A percentile compares a stretch with the other conserved stretches of the same genome.
Conservation (phyloP, 2,113 vertebrate species). For the Periophthalmodon schlosseri region DNA sequence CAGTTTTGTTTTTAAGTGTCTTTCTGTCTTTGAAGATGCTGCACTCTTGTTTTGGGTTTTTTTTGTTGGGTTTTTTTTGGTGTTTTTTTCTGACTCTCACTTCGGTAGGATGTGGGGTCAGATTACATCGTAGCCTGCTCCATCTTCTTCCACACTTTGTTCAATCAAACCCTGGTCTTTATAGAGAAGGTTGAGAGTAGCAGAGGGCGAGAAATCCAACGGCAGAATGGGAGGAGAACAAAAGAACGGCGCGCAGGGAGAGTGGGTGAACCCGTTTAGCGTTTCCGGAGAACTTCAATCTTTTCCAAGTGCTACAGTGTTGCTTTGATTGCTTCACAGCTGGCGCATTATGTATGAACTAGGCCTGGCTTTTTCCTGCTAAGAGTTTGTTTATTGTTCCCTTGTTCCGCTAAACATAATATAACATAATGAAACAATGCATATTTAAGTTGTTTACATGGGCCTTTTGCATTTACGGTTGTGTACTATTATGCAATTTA, state of each 20-base stretch:
- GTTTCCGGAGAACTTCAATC: constrained; percentile 21
- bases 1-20: constrained; percentile 53
- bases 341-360: constrained; percentile 2
- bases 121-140: constrained; percentile 27
- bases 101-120: constrained; percentile 33
- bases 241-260: constrained; percentile 7
- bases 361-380: not conserved
- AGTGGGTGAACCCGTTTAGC: not conserved
- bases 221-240: constrained; percentile 8
- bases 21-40: constrained; percentile 39
- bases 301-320: constrained; percentile 8
- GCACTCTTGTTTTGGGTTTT: constrained; percentile 18
- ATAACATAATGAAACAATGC: constrained; percentile 2
- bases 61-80: not conserved
- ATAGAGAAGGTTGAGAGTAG: constrained; percentile 37
- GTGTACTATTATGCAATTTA: not conserved
- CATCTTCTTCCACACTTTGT: constrained; percentile 28
- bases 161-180: constrained; percentile 55
- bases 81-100: not conserved
- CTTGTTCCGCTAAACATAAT: not conserved
- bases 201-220: constrained; percentile 12
- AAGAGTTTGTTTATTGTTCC: not conserved
- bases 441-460: constrained; percentile 10
- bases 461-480: not conserved
- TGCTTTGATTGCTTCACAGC: constrained; percentile 17